Base-by-base conservation (phyloP, 2,797 vertebrate genomes). In the Odontamblyopus lacepedii region DNA sequence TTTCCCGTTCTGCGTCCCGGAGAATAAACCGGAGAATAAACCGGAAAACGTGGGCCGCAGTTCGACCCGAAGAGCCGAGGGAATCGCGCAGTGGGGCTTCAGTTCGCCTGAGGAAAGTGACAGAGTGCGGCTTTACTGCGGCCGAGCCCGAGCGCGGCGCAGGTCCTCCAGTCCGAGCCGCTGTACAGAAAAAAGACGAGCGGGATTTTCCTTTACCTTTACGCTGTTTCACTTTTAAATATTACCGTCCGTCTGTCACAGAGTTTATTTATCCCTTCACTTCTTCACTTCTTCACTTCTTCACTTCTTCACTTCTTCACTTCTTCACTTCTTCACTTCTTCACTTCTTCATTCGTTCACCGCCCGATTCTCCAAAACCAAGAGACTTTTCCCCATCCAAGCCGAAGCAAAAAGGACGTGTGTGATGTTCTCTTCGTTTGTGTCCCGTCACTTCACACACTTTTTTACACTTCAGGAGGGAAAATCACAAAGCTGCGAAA, bases 321-420 rank as follows among this genome's bases (percentile, higher is more conserved):
- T 76, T 71, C 53, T 74, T 66, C 83, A 32, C 73, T 76, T 70
- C 26, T 74, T 74, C 69, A 38, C 23, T 4, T 57, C 23, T 32
- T 32, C 4, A 38, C 9, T 35, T 6, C 6, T 35, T 35, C 7
- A 35, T 35, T 35, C 6, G 6, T 35, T 7, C 51, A 53, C 8
- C 4, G 6, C 57, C 7, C 29, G 26, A 59, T 63, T 74, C 76
- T 63, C 73, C 78, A 78, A 72, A 38, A 66, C 59, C 69, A 29
- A 85, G 76, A 84, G 56, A 61, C 83, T 84, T 67, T 76, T 75
- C 73, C 70, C 68, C 78, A 73, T 89, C 82, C 79, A 90, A 92
- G 87, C 83, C 81, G 68, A 85, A 84, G 83, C 86, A 89, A 91
- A 91, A 92, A 88, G 83, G 84, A 77, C 83, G 61, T 91, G 84